Base-by-base conservation (phyloP, 2,888 invertebrate species). In the Physocephala rufipes region DNA sequence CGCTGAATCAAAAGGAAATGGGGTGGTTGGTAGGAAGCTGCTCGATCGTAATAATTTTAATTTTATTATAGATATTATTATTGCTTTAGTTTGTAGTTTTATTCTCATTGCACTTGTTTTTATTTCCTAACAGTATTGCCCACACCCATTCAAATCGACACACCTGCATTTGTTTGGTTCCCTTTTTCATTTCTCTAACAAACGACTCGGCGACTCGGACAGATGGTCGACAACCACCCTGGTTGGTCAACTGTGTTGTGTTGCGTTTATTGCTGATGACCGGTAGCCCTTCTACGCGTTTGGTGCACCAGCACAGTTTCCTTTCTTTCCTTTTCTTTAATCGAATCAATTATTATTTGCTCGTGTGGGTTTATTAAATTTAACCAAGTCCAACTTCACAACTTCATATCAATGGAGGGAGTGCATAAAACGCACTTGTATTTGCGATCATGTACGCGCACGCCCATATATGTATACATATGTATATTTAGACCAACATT, bases 331-430 rank as follows among this genome's bases (percentile, higher is more conserved):
- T 49, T 49, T 19, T 12, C 53, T 53, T 53, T 21, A 53, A 53
- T 53, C 53, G 53, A 53, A 53, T 53, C 21, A 53, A 53, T 53
- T 53, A n/a, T 13, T 53, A 53, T 53, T 53, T 53, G 53, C 21
- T 53, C 21, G 21, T 53, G 53, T 21, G 19, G n/a, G 21, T 53
- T 53, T n/a, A 53, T 53, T 53, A 21, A 53, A 53, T 53, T 53
- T n/a, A 21, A 21, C 21, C 21, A 2, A 53, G 19, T n/a, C 36
- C 36, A 36, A 36, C 36, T 9, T n/a, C 36, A 7, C 9, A 36
- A 9, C 36, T 7, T 7, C 9, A 36, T 36, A 36, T 9, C 36
- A 36, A 36, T 36, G 9, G 9, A 36, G n/a, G n/a, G n/a, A n/a
- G n/a, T n/a, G n/a, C n/a, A n/a, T n/a, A n/a, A n/a, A n/a, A n/a